Evolutionary conservation across 2,113 vertebrate genomes (phyloP).

Genomic region (Trogon melanurus): DNA sequence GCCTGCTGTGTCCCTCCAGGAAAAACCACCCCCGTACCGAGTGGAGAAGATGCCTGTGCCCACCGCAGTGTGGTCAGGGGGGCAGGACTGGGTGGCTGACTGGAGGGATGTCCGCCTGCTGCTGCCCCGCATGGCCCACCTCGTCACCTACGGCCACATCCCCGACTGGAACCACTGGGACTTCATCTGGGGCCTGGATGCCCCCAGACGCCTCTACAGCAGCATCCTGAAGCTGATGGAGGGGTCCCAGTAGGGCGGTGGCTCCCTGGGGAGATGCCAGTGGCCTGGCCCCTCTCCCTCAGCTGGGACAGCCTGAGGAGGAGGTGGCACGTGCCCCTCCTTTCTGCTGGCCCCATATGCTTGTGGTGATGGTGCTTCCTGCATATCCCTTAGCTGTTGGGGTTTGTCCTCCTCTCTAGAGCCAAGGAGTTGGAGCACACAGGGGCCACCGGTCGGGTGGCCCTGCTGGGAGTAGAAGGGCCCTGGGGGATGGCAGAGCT

Average conservation of each 20-base stretch:
- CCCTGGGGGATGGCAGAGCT: not conserved
- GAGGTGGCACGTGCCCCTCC: not conserved
- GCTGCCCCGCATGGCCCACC: conserved; percentile 80
- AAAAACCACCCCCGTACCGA: conserved; percentile 69
- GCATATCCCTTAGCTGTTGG: rapidly evolving
- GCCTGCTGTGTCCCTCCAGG: not conserved
- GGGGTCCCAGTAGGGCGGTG: rapidly evolving
- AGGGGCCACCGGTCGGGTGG: not conserved
- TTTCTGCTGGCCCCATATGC: not conserved
- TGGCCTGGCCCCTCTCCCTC: not conserved
- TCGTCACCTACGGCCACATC: conserved; percentile 78
- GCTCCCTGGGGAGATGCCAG: not conserved
- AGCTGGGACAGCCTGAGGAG: rapidly evolving
- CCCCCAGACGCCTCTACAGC: conserved; percentile 78
- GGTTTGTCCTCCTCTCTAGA: not conserved
- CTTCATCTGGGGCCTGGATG: conserved; percentile 91
- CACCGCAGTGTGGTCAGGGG: conserved; percentile 86
- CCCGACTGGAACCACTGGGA: conserved; percentile 89
- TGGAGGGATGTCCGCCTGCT: conserved; percentile 77
- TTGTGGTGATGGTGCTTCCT: not conserved
- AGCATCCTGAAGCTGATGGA: conserved; percentile 83
- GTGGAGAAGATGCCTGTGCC: conserved; percentile 85
- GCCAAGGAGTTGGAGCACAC: rapidly evolving
- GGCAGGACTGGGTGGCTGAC: conserved; percentile 79
- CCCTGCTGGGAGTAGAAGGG: not conserved